phyloP scores from a whole-genome alignment of 2,888 invertebrate genomes.

The Beris chalybata region DNA sequence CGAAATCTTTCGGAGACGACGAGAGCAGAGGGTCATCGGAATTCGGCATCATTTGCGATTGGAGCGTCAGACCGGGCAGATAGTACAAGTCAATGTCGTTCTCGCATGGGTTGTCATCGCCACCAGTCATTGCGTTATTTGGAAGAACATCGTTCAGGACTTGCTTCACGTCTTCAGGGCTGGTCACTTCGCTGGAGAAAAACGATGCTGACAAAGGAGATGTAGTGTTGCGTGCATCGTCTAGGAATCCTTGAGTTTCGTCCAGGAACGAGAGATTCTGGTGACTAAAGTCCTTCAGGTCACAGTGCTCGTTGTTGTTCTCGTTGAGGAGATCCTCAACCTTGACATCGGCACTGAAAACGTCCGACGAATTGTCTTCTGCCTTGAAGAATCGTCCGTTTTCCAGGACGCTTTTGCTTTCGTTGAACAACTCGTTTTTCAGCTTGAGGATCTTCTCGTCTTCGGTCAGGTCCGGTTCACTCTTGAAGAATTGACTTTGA shows the following conservation, averaged over 20 bases:
- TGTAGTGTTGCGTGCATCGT: slow-evolving; percentile 72
- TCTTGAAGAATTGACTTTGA: slow-evolving; percentile 47
- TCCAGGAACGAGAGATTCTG: slow-evolving; percentile 56
- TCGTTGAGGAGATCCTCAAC: slow-evolving; percentile 53
- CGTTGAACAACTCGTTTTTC: slow-evolving; percentile 46
- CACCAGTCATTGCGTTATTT: slow-evolving; percentile 64
- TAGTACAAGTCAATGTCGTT: slow-evolving; percentile 57
- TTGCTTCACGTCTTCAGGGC: slow-evolving; percentile 84
- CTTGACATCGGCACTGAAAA: slow-evolving; percentile 51
- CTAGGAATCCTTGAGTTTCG: slow-evolving; percentile 57
- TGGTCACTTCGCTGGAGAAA: slow-evolving; percentile 82
- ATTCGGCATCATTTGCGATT: slow-evolving; percentile 84
- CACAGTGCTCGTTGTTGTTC: slow-evolving; percentile 50
- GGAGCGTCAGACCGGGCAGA: slow-evolving; percentile 60
- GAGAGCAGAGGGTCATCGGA: slow-evolving; percentile 84
- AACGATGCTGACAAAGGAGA: slow-evolving; percentile 82
- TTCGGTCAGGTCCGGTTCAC: slow-evolving; percentile 46
- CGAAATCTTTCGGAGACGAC: slow-evolving; percentile 80
- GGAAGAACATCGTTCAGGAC: slow-evolving; percentile 82
- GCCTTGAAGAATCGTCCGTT: slow-evolving; percentile 45
- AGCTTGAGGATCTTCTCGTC: slow-evolving; percentile 55
- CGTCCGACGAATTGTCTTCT: slow-evolving; percentile 46
- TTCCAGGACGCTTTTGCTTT: slow-evolving; percentile 49
- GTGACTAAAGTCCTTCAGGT: slow-evolving; percentile 54
- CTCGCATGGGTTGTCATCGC: slow-evolving; percentile 58